A percentile compares a stretch with the other conserved stretches of the same genome.
phyloP scores from a whole-genome alignment of 2,888 invertebrate genomes.

The Eupeodes latifasciatus region DNA sequence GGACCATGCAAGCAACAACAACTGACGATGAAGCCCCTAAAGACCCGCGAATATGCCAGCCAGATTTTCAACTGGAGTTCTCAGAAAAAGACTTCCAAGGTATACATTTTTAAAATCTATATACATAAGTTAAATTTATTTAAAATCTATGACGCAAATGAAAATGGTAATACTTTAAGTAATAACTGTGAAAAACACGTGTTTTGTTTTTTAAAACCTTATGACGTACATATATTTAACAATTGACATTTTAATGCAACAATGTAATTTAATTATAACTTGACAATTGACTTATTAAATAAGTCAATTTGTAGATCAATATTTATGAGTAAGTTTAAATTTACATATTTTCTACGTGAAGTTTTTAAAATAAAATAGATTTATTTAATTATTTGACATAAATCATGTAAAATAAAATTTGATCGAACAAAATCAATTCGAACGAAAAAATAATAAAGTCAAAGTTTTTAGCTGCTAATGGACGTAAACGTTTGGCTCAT shows the following conservation, averaged over 20 bases:
- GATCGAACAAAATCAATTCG: too few relatives aligned
- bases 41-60: slow-evolving; percentile 93
- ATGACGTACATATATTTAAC: background rate
- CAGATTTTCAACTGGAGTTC: slow-evolving; percentile 89
- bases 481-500: too few relatives aligned
- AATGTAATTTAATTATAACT: too few relatives aligned
- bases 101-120: slow-evolving; percentile 81
- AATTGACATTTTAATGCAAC: background rate
- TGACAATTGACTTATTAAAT: too few relatives aligned
- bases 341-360: too few relatives aligned
- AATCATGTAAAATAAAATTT: too few relatives aligned
- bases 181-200: background rate
- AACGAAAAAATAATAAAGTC: too few relatives aligned
- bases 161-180: background rate
- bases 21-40: slow-evolving; percentile 92
- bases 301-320: too few relatives aligned
- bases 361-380: too few relatives aligned
- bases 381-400: too few relatives aligned
- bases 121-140: background rate
- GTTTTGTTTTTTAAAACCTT: background rate
- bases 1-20: slow-evolving; percentile 86
- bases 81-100: slow-evolving; percentile 96
- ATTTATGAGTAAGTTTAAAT: too few relatives aligned
- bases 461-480: too few relatives aligned
- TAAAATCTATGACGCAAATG: background rate